Base-by-base conservation (phyloP, 2,113 vertebrate species). In the Hyla sarda region DNA sequence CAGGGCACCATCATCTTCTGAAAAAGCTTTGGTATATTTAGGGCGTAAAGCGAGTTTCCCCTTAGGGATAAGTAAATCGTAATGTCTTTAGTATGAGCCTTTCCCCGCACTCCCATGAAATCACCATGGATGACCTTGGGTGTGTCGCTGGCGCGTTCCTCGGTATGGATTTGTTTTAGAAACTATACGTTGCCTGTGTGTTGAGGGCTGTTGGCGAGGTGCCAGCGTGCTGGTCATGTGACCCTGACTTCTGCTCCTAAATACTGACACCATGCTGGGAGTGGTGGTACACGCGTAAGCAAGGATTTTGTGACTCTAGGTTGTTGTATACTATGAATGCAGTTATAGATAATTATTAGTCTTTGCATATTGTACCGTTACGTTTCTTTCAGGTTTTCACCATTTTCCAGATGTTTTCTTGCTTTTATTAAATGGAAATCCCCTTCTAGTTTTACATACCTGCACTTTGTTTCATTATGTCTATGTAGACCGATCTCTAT, bases 71-170 rank as follows among this genome's bases (percentile, higher is more conserved):
- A 45, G 23, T 13, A 54, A 30, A 32, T 73, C 23, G 4, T n/a
- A 60, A 9, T 10, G 16, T 32, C 45, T 37, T 11, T 21, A 56
- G 50, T 21, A 8, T 58, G 37, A 74, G 16, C 69, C 1, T 45
- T 21, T 52, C 41, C 19, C 10, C 11, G 6, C 45, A 72, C 25
- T 14, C 13, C 14, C 30, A n/a, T 23, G 23, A 41, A 25, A 73
- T 45, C n/a, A 47, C 30, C 34, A 48, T 45, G 0, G 8, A 47
- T 84, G 72, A 84, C 82, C 82, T 74, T 76, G 71, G 54, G 34
- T 23, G 72, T 76, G 23, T 58, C 58, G 30, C n/a, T 45, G 50
- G 23, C 32, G 6, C 54, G 8, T 13, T 80, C 78, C 78, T 50
- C 2, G 30, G 34, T 28, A 10, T 37, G 50, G 3, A 12, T 79